Conservation (phyloP, 2,113 vertebrate genomes). For the Proteles cristata region DNA sequence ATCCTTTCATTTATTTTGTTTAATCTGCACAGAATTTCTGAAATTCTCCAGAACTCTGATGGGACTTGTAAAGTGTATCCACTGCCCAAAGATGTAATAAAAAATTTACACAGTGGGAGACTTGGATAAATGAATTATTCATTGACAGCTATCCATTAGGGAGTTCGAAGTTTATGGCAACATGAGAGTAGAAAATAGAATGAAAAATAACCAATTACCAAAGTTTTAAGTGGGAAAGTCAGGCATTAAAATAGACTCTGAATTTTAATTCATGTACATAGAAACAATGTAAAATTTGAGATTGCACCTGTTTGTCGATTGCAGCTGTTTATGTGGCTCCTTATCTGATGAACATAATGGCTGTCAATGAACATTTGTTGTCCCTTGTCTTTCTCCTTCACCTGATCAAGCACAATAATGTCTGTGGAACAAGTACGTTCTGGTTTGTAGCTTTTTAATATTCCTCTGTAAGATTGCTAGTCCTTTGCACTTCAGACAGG, state of each 20-base stretch:
- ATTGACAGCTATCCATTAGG: conserved; percentile 48
- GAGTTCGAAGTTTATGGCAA: conserved; percentile 71
- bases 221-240: conserved; percentile 49
- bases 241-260: conserved; percentile 26
- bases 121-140: conserved; percentile 78
- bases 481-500: neutral
- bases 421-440: neutral
- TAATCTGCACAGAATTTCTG: conserved; percentile 42
- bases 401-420: neutral
- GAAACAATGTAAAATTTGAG: neutral
- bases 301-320: neutral
- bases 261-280: neutral
- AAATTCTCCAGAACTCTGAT: conserved; percentile 56
- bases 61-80: conserved; percentile 43
- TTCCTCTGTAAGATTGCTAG: neutral
- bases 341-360: neutral
- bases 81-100: conserved; percentile 75
- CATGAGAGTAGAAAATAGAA: conserved; percentile 55
- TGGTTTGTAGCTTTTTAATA: neutral
- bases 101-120: conserved; percentile 72
- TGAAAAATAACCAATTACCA: conserved; percentile 55
- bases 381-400: neutral
- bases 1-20: neutral
- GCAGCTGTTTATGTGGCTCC: neutral
- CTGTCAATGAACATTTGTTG: neutral